Evolutionary conservation across 1,140 invertebrate genomes (phyloP).

Genomic region (Heliconius himera): DNA sequence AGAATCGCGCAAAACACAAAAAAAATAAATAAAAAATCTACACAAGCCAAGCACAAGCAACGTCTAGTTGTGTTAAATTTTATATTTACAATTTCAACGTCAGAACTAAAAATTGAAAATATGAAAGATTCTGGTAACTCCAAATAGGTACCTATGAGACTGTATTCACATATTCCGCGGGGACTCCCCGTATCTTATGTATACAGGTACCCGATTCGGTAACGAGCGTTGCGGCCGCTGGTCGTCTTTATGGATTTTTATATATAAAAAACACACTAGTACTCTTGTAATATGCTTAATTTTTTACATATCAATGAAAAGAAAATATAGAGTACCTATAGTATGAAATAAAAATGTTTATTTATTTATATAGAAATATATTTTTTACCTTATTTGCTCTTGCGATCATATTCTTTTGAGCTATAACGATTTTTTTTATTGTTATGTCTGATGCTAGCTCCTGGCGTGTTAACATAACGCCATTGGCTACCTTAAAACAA

Average conservation of each 20-base stretch:
- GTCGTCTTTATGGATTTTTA: not conserved
- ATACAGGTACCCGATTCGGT: not conserved
- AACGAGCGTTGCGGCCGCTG: not conserved
- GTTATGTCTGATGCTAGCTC: constrained; percentile 90
- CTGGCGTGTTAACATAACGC: constrained; percentile 89
- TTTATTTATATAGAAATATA: not conserved
- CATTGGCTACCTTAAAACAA: constrained; percentile 84
- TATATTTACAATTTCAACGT: constrained; percentile 16
- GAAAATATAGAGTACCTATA: too few relatives aligned
- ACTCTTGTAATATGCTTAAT: not conserved
- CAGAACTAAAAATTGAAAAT: constrained; percentile 11
- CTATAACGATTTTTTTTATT: constrained; percentile 92
- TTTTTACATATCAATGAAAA: too few relatives aligned
- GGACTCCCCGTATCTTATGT: constrained; percentile 12
- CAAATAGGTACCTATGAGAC: constrained; percentile 8
- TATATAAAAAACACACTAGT: not conserved
- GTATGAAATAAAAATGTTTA: too few relatives aligned
- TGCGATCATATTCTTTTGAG: constrained; percentile 92
- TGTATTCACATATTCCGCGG: constrained; percentile 11
- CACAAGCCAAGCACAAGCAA: not conserved
- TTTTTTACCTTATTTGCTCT: constrained; percentile 82
- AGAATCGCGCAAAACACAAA: not conserved
- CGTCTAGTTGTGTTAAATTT: not conserved
- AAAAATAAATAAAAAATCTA: not conserved
- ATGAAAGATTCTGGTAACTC: constrained; percentile 11